Conservation (phyloP, 2,797 vertebrate genomes). For the Pempheris klunzingeri region DNA sequence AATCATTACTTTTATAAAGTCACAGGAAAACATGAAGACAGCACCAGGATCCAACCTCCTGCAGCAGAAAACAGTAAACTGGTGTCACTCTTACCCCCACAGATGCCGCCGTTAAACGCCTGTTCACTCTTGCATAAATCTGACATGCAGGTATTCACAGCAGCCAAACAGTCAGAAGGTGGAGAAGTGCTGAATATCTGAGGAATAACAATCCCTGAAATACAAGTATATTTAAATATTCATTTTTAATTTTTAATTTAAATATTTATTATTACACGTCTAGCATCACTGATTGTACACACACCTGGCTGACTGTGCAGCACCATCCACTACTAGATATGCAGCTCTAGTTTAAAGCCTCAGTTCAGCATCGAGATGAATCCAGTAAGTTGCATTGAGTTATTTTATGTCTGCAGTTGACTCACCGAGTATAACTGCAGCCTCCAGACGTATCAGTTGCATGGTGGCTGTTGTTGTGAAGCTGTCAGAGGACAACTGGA, state of each 20-base stretch:
- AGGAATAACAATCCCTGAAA: constrained; percentile 84
- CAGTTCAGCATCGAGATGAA: not conserved
- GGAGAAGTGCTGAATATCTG: constrained; percentile 67
- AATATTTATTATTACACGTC: too few species aligned
- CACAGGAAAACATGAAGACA: not conserved
- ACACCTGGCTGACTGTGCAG: not conserved
- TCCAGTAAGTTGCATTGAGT: not conserved
- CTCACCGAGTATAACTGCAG: constrained; percentile 77
- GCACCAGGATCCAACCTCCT: not conserved
- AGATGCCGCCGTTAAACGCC: constrained; percentile 76
- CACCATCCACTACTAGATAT: not conserved
- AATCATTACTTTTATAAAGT: constrained; percentile 31
- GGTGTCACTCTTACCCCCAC: constrained; percentile 79
- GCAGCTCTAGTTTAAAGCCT: not conserved
- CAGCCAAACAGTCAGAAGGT: constrained; percentile 75
- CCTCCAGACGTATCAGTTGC: constrained; percentile 45
- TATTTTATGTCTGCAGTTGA: not conserved
- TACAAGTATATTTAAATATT: constrained; percentile 45
- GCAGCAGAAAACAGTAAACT: not conserved
- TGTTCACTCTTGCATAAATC: constrained; percentile 81
- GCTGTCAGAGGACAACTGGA: constrained; percentile 55
- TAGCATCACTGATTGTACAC: not conserved
- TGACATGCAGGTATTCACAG: constrained; percentile 83
- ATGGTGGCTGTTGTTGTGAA: constrained; percentile 56
- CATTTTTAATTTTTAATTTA: not conserved